Evolutionary conservation across 2,797 vertebrate species (phyloP).

Genomic region (Paramormyrops hopkinsi): DNA sequence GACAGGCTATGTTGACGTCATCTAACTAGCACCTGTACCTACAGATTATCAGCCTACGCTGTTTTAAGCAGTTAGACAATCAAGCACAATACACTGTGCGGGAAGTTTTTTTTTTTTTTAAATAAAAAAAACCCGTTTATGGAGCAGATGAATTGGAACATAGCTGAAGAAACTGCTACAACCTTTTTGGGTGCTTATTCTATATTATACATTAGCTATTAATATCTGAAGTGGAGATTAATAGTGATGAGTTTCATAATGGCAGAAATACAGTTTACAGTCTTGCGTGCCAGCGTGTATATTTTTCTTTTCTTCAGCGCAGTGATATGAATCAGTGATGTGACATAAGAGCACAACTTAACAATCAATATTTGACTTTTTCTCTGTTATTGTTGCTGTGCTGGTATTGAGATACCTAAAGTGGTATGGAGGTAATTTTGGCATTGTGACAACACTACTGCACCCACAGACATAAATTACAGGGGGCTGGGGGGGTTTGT

Average conservation of each 20-base stretch:
- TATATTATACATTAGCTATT: background rate
- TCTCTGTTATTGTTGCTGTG: background rate
- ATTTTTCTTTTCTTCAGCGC: background rate
- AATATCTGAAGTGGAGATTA: background rate
- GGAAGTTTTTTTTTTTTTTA: background rate
- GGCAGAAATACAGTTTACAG: background rate
- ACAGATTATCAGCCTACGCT: background rate
- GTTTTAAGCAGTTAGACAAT: background rate
- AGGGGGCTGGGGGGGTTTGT: background rate
- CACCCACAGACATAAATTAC: background rate
- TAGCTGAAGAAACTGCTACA: background rate
- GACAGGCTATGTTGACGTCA: background rate
- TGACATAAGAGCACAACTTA: background rate
- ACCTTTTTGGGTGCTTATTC: background rate
- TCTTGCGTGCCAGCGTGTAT: background rate
- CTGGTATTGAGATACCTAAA: background rate
- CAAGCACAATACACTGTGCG: background rate
- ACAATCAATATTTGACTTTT: background rate
- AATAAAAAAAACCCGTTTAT: background rate
- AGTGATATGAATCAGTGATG: background rate
- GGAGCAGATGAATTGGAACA: background rate
- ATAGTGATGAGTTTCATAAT: background rate
- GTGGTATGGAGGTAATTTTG: background rate
- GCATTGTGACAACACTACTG: background rate
- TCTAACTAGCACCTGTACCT: background rate